Evolutionary conservation across 2,888 invertebrate genomes (phyloP), one percentile per base, ranked within the genome.

Genomic region (Caenorhabditis plicata): DNA sequence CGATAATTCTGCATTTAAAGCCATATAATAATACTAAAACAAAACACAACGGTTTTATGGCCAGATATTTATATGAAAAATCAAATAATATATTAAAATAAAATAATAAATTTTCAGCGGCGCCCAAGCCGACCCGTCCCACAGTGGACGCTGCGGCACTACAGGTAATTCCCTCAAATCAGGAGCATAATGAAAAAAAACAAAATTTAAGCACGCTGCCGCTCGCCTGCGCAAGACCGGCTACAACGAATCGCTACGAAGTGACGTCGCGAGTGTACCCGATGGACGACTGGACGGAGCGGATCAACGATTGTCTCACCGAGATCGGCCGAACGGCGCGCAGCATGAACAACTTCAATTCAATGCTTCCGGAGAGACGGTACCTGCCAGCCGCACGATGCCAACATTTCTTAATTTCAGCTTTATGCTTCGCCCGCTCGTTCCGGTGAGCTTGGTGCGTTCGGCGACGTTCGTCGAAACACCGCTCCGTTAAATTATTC

Each of bases 201-300:
- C n/a, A n/a, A n/a, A n/a, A n/a, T n/a, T n/a, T n/a, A n/a, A n/a
- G 68, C 77, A 76, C 79, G 79, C 79, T 57, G 77, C 77, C 57
- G 66, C 74, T 74, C 68, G 78, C 67, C 64, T 79, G 70, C 79
- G 79, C 66, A 75, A 76, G 79, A 79, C 79, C 79, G 71, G 70
- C 71, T 60, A 78, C 78, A 68, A 72, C 68, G 67, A 75, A 71
- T 58, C 60, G 71, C 29, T 72, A 46, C 70, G 69, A 73, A 44
- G 66, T 65, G 50, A 61, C 61, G 23, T 61, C 61, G 46, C 45
- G 62, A 54, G 56, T 63, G 44, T 63, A 61, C 53, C 64, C 67
- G 56, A 70, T 70, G 67, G 63, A 58, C 57, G 68, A 69, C 40
- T 75, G 73, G 74, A 69, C 71, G 50, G 77, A 79, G 33, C 69